Base-by-base conservation (phyloP, 2,797 vertebrate species). In the Sebastes steindachneri region DNA sequence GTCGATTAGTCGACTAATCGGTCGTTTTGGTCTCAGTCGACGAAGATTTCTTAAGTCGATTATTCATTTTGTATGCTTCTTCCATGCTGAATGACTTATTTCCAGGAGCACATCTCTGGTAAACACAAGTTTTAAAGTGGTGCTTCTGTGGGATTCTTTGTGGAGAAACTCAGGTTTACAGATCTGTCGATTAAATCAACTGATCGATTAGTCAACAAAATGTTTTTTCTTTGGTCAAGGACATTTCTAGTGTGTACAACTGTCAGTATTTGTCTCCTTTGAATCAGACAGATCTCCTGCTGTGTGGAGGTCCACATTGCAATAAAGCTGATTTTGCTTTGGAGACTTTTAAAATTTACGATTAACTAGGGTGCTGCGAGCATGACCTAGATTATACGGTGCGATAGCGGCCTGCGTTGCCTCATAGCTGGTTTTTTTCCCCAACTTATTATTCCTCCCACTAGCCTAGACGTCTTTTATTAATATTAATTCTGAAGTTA, bases 311-410 rank as follows among this genome's bases (percentile, higher is more conserved):
- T 62, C 72, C 60, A 63, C 71, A 10, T 48, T 17, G 23, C 55
- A 74, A 81, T 82, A 68, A 87, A 62, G 53, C 26, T 0, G 19
- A 72, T 65, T 84, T 54, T n/a, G 4, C 62, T 70, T 75, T 5
- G 60, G 70, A 48, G 80, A 82, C 68, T 55, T 72, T 48, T 55
- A 67, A 80, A 74, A 81, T n/a, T 25, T 33, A 21, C 17, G 41
- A 80, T 82, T 72, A 59, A 78, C 26, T 78, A 0, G 1, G 33
- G 4, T 8, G 54, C 68, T 51, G 0, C 25, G 57, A 73, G 66
- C 58, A 1, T 89, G 73, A 87, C 88, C 83, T 72, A 75, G 77
- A 86, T 85, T 68, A 33, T 26, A 41, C 68, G 17, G 31, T 7
- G n/a, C 19, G 21, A 53, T 31, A 33, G 53, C 26, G 63, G 31